Evolutionary conservation across 2,888 invertebrate genomes (phyloP), one percentile per base, ranked within the genome.

Genomic region (Acanthococcus lagerstroemiae): DNA sequence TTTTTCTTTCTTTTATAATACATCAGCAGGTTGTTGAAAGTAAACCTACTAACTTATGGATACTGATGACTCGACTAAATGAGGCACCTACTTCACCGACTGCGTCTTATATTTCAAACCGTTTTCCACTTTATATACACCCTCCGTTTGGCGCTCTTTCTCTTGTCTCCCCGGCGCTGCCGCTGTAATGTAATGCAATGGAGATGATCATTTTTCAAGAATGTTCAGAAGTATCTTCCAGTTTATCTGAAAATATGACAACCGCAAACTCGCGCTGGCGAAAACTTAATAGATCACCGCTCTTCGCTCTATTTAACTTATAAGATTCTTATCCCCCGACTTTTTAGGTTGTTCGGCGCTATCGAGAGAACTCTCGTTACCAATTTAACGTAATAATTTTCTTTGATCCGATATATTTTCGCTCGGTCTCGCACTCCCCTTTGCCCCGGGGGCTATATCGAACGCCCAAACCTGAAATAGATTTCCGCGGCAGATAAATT

Each of bases 41-140:
- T 63, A 63, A 63, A 63, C 63, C 72, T 72, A 70, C 72, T 72
- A 71, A 72, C 72, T 72, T 72, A 72, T 72, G 72, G 72, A 72
- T 72, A 72, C 72, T 72, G 72, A 72, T 72, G 72, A 72, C 72
- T 71, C 67, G 68, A 67, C 69, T 71, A 71, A 72, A 72, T 72
- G 72, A 72, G 69, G 63, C 63, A 54, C 54, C 63, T 60, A 37
- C 67, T 69, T 65, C 67, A 22, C 65, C 60, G 65, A 61, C 61
- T 44, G 4, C 37, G 37, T 30, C 63, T n/a, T 54, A 65, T 66
- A 65, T 67, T 57, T 66, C 66, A 66, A 68, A 68, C 52, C 63
- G 24, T 63, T 63, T 63, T 63, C 63, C 63, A 63, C 63, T 52
- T 52, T 63, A 63, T 60, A 63, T 54, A 63, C 63, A 37, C 52